Conservation (phyloP, 2,888 invertebrate species). For the Panopea generosa region DNA sequence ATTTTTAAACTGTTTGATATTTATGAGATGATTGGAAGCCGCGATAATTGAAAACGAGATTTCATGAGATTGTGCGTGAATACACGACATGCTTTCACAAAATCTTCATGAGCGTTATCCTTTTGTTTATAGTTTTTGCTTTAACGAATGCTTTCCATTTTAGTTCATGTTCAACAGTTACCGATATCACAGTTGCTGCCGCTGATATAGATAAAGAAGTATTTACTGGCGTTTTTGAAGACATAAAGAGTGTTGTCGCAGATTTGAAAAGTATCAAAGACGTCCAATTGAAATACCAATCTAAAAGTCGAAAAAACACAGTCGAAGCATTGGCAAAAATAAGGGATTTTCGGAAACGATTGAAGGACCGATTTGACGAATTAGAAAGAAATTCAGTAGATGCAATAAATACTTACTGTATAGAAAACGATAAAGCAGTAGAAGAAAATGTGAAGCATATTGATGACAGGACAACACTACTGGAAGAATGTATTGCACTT, state of each 20-base stretch:
- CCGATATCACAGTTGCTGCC: background rate
- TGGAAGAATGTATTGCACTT: background rate
- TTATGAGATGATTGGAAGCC: too few species aligned
- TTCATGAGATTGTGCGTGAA: too few species aligned
- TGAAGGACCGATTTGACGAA: slow-evolving; percentile 26
- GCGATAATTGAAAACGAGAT: too few species aligned
- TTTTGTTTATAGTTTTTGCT: slow-evolving; percentile 6
- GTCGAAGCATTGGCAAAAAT: slow-evolving; percentile 18
- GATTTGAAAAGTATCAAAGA: background rate
- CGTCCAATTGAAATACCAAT: background rate
- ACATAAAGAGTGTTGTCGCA: background rate
- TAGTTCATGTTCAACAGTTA: slow-evolving; percentile 20
- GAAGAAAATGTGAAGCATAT: slow-evolving; percentile 17
- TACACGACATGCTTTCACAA: too few species aligned
- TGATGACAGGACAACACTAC: background rate
- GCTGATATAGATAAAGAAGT: background rate
- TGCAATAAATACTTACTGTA: slow-evolving; percentile 40
- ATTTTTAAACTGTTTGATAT: too few species aligned
- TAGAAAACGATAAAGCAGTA: slow-evolving; percentile 26
- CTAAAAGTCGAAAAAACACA: slow-evolving; percentile 6
- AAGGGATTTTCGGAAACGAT: slow-evolving; percentile 22
- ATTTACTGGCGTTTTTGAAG: background rate
- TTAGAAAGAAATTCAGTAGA: slow-evolving; percentile 33
- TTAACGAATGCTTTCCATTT: too few species aligned
- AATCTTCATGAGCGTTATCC: too few species aligned